Evolutionary conservation across 2,797 vertebrate genomes (phyloP).

Genomic region (Morelia viridis): DNA sequence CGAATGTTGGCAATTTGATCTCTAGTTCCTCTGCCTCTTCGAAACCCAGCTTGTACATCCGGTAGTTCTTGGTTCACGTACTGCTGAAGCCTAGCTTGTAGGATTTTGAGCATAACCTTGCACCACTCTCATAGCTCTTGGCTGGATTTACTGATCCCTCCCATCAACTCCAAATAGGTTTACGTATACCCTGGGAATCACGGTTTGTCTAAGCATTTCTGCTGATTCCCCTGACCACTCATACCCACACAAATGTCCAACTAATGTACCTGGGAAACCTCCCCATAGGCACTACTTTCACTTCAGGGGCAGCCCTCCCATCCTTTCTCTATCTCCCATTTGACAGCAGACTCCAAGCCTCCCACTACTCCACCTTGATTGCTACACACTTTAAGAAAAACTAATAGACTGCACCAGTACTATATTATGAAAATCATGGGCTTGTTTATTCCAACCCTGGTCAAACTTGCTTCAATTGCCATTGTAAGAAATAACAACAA

Average conservation of each 20-base stretch:
- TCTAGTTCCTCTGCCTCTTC: no score
- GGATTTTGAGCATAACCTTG: no score
- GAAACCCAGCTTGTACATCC: no score
- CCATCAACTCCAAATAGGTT: background rate
- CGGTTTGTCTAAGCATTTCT: background rate
- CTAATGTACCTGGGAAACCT: background rate
- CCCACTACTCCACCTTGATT: background rate
- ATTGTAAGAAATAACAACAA: background rate
- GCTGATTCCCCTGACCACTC: background rate
- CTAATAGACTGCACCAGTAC: background rate
- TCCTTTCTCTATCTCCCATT: background rate
- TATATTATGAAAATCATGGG: background rate
- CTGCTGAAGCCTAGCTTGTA: no score
- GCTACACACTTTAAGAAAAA: background rate
- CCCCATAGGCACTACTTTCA: background rate
- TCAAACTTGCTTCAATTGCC: background rate
- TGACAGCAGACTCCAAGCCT: background rate
- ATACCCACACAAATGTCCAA: background rate
- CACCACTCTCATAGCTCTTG: no score
- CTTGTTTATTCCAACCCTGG: background rate
- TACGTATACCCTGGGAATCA: background rate
- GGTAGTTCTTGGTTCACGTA: no score
- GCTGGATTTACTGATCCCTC: no score
- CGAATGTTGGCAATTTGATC: no score
- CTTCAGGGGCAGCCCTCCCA: background rate